These are phyloP conservation scores for Aurelia coerulea DNA, from an alignment of 30 jellyfish, hydroid and myxozoan genomes.

Conservation along the genomic window DNA sequence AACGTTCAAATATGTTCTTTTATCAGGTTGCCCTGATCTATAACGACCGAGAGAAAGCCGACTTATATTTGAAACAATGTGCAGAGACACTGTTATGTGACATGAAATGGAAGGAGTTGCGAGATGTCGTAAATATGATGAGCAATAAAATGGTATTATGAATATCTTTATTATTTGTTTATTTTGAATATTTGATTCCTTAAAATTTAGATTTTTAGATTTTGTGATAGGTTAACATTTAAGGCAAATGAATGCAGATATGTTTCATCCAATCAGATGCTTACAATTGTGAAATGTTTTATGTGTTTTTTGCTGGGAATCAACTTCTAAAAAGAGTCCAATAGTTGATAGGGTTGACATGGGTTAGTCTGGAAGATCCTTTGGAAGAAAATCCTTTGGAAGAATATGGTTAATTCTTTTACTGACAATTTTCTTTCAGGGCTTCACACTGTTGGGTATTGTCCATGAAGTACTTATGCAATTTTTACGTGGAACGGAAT, in stretches of 20 bases:
- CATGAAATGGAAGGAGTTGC: constrained; percentile 19
- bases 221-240: too few species aligned
- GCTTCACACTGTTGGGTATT: not conserved
- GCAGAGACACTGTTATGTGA: constrained; percentile 22
- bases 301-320: too few species aligned
- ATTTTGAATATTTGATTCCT: not conserved
- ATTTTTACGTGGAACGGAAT: not conserved
- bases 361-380: not conserved
- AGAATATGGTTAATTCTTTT: too few species aligned
- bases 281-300: too few species aligned
- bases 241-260: too few species aligned
- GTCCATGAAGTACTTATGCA: constrained; percentile 11
- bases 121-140: constrained; percentile 25
- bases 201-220: not conserved
- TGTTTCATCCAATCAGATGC: too few species aligned
- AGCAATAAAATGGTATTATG: constrained; percentile 15
- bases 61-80: constrained; percentile 19
- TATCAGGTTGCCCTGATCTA: constrained; percentile 39
- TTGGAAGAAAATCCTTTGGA: not conserved
- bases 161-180: not conserved
- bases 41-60: constrained; percentile 12
- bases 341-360: not conserved
- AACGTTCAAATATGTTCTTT: too few species aligned
- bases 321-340: not conserved
- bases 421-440: constrained; percentile 6